Base-by-base conservation (phyloP, 2,113 vertebrate genomes). In the Bostrychus sinensis region DNA sequence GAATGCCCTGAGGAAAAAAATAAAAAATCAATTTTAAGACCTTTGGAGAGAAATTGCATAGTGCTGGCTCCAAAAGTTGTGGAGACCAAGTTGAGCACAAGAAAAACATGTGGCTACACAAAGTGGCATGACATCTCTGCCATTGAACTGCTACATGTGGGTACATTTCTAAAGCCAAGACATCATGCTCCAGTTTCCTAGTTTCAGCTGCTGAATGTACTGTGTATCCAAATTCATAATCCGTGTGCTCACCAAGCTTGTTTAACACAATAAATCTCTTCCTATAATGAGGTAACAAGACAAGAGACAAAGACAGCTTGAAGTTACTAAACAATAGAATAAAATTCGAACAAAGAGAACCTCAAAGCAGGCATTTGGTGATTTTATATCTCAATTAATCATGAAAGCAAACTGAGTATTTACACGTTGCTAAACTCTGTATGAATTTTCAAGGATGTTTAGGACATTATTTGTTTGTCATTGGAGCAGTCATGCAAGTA, bases 261-360 rank as follows among this genome's bases (percentile, higher is more conserved):
- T 72, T 72, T 50, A 17, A 50, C 37, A 50, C 19, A 42, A 62
- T 53, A 66, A 62, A 68, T 39, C 51, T 54, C 60, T 55, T 55
- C 60, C 22, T 36, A 42, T 51, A 48, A 55, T 56, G 20, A 45
- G 62, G 66, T 82, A 66, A 64, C 48, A 72, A 36, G 53, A 55
- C 80, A 56, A 38, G 32, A 28, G 48, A 51, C 48, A 51, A 19
- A 32, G 34, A 6, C 45, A 32, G 61, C 23, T 22, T 51, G 60
- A n/a, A 23, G 39, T 28, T 14, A 57, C 32, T 54, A 28, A n/a
- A 32, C n/a, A 34, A 55, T 55, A 3, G 10, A 17, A 32, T 55
- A 55, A 51, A 55, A 55, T 11, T 4, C 11, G 17, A 38, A 12
- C 11, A 30, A 54, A 71, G 64, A 46, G 41, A 20, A 6, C 34